Base-by-base conservation (phyloP, 2,113 vertebrate species). In the Hyla sarda region DNA sequence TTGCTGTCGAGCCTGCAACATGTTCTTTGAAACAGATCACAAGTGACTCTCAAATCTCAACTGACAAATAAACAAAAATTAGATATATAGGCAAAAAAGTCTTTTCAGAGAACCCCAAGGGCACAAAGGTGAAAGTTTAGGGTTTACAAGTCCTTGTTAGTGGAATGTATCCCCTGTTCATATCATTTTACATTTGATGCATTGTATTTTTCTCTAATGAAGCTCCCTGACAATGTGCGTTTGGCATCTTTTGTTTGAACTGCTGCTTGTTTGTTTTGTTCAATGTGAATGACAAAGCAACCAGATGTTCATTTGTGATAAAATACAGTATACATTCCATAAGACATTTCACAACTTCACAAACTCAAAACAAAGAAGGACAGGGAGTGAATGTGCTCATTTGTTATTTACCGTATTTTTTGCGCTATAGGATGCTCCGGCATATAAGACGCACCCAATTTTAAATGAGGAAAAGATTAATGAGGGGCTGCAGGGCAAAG, bases 11-110 rank as follows among this genome's bases (percentile, higher is more conserved):
- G 71, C 50, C 82, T 58, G 52, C 71, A 75, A 58, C 82, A 74
- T 84, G 52, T 47, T 84, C 82, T 84, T 84, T 84, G 82, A 84
- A 84, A 74, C 34, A 84, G 69, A 84, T 84, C 82, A 73, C 69
- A 84, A 84, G 82, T 84, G 52, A 74, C 52, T 84, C 71, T 56
- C 37, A 84, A 73, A 84, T 62, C 67, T 73, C 82, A 60, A 21
- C 69, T 84, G 82, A 72, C 82, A 84, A 75, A 74, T 84, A 60
- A 73, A 74, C 82, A 58, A 84, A 84, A 84, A 84, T 81, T 47
- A 47, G 52, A 81, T 28, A 80, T 62, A 62, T 28, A 60, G 50
- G 52, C 69, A 75, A 50, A 30, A 10, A 84, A 60, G 82, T 60
- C 50, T 82, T 62, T 84, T 45, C 56, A 21, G n/a, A 84, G 52